These are phyloP conservation scores for Somateria mollissima DNA, from an alignment of 2,797 vertebrate genomes.

Conservation along the genomic window DNA sequence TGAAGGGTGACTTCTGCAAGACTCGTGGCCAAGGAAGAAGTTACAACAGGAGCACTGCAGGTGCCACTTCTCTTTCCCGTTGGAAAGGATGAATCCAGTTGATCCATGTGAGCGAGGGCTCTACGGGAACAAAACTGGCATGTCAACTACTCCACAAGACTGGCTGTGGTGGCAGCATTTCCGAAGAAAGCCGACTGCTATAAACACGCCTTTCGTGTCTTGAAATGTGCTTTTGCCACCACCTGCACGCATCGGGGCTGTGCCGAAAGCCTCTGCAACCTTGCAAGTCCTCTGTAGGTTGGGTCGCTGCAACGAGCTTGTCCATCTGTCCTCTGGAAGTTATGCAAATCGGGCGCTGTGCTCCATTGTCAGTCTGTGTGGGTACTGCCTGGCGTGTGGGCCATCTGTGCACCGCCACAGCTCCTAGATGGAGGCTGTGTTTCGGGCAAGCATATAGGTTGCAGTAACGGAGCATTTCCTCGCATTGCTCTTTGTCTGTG, in stretches of 20 bases:
- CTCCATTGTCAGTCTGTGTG: background rate
- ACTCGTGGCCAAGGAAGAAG: background rate
- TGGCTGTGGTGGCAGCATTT: background rate
- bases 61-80: background rate
- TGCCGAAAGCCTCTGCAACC: background rate
- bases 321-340: slow-evolving; percentile 52
- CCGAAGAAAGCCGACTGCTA: background rate
- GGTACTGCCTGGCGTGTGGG: background rate
- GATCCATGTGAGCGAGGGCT: background rate
- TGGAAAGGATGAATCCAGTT: background rate
- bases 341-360: background rate
- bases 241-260: background rate
- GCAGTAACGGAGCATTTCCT: background rate
- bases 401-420: slow-evolving; percentile 5
- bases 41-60: background rate
- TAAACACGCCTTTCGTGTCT: background rate
- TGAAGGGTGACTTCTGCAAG: background rate
- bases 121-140: background rate
- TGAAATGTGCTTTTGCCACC: slow-evolving; percentile 9
- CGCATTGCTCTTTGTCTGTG: background rate
- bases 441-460: background rate
- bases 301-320: background rate
- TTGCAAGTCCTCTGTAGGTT: background rate
- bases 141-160: accelerated
- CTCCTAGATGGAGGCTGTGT: background rate